Conservation (phyloP, 2,888 invertebrate species). For the Dioctria linearis region DNA sequence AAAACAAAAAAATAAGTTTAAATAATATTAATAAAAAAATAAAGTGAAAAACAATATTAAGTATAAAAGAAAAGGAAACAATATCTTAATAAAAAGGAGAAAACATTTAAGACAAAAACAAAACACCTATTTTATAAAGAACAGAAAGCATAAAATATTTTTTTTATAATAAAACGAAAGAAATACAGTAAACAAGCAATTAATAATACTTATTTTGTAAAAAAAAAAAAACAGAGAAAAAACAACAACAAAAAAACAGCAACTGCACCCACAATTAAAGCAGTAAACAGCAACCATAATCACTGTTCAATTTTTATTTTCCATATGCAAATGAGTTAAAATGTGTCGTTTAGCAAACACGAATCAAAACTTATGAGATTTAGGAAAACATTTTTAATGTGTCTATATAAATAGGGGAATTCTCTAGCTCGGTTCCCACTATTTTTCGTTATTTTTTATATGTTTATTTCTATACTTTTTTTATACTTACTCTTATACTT, state of each 20-base stretch:
- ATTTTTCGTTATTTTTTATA: neutral
- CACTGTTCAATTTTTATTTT: neutral
- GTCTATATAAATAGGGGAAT: neutral
- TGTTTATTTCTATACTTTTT: neutral
- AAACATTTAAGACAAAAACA: slow-evolving; percentile 30
- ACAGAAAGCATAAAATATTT: slow-evolving; percentile 49
- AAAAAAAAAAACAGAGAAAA: neutral
- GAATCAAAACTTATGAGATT: neutral
- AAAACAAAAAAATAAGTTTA: slow-evolving; percentile 3
- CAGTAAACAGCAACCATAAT: neutral
- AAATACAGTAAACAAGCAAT: neutral
- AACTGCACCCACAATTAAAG: too few relatives aligned
- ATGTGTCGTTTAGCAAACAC: neutral
- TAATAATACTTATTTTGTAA: neutral
- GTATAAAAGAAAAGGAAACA: slow-evolving; percentile 3
- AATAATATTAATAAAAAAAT: slow-evolving; percentile 7
- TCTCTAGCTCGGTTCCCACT: neutral
- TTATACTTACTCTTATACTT: slow-evolving; percentile 25
- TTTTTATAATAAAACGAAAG: slow-evolving; percentile 39
- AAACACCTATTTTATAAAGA: slow-evolving; percentile 46
- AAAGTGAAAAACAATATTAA: slow-evolving; percentile 42
- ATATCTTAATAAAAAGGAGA: slow-evolving; percentile 18
- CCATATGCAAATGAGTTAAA: neutral
- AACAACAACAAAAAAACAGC: too few relatives aligned
- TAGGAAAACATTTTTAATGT: neutral